These are phyloP conservation scores for Corythornis vintsioides DNA, from an alignment of 2,113 vertebrate species.

Conservation along the genomic window DNA sequence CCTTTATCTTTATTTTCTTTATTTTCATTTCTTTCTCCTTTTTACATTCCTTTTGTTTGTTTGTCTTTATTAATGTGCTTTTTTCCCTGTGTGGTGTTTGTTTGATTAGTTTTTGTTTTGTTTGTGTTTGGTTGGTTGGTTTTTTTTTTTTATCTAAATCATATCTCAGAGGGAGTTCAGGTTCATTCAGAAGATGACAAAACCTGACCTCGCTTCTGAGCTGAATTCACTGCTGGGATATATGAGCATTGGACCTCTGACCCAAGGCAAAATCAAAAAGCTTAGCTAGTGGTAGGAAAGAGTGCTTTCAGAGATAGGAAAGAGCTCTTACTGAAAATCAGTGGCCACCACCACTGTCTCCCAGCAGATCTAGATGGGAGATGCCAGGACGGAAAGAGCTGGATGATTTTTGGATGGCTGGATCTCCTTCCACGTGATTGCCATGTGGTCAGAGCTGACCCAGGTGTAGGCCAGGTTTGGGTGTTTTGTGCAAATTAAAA, in stretches of 20 bases:
- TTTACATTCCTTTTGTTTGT: background rate
- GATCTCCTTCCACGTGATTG: background rate
- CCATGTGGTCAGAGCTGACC: background rate
- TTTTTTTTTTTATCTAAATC: background rate
- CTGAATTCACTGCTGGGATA: background rate
- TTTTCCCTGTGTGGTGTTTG: background rate
- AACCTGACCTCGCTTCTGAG: background rate
- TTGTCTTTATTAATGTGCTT: background rate
- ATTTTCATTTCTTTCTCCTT: background rate
- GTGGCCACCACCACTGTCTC: background rate
- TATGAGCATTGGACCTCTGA: background rate
- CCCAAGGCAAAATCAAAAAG: background rate
- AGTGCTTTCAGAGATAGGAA: background rate
- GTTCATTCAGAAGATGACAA: background rate
- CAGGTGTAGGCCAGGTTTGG: background rate
- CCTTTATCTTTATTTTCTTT: accelerated
- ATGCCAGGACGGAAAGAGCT: background rate
- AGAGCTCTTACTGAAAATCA: background rate
- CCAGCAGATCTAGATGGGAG: background rate
- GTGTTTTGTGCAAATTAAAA: background rate
- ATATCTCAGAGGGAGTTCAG: background rate
- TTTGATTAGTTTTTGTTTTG: background rate
- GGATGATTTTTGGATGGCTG: background rate
- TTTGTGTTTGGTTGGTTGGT: too few relatives aligned
- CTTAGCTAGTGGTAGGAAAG: background rate